Conservation (phyloP, 2,888 invertebrate species). For the Drosophila cracens region DNA sequence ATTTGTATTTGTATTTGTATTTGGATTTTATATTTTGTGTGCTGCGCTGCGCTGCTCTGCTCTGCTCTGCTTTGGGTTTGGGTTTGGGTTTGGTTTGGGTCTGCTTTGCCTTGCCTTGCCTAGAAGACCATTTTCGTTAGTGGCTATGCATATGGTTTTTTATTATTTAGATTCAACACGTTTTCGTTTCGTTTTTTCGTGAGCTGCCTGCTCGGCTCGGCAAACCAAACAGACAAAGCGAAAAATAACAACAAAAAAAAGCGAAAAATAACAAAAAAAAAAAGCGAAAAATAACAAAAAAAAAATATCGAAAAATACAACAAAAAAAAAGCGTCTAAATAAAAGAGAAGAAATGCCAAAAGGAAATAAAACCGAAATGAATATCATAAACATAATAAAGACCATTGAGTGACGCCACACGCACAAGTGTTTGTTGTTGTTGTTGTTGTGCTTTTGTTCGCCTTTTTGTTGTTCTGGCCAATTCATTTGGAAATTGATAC, state of each 20-base stretch:
- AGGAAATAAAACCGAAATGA: constrained; percentile 53
- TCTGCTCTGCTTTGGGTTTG: background rate
- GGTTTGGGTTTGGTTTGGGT: too few species aligned
- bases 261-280: too few species aligned
- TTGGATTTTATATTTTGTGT: constrained; percentile 20
- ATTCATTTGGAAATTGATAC: constrained; percentile 41
- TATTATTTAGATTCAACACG: constrained; percentile 24
- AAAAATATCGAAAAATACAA: constrained; percentile 14
- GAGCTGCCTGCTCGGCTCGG: constrained; percentile 11
- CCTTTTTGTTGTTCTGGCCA: constrained; percentile 14
- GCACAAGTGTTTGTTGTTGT: constrained; percentile 24
- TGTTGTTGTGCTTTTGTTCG: constrained; percentile 16
- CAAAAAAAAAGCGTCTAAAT: constrained; percentile 14
- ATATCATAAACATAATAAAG: constrained; percentile 32
- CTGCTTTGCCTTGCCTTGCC: constrained; percentile 28
- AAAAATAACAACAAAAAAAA: constrained; percentile 9
- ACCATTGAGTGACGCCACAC: constrained; percentile 41
- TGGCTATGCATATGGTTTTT: constrained; percentile 38
- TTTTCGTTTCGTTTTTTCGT: background rate
- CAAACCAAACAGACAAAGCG: constrained; percentile 29
- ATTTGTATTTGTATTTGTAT: constrained; percentile 17
- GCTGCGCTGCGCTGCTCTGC: constrained; percentile 9
- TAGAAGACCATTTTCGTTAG: constrained; percentile 25
- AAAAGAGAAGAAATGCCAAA: constrained; percentile 18
- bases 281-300: constrained; percentile 8